Percentiles rank a stretch among this genome's conserved stretches.
Evolutionary conservation across 2,113 vertebrate species (phyloP).

Genomic region (Drymodes brunneopygia): DNA sequence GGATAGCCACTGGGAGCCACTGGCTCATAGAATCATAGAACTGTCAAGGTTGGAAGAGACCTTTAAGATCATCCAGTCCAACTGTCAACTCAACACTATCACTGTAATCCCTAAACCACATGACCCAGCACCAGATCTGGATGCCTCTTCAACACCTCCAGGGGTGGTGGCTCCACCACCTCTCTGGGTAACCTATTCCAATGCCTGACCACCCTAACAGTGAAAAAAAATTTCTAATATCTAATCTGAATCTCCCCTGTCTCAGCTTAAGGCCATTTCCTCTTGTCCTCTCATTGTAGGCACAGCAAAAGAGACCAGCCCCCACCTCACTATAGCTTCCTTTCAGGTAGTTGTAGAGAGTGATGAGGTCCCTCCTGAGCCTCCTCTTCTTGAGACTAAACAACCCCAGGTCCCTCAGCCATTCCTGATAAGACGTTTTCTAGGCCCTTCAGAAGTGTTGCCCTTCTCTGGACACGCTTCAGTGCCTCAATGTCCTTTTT

Average conservation of each 20-base stretch:
- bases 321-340: neutral
- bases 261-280: neutral
- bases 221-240: too few species aligned
- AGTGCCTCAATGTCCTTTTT: too few species aligned
- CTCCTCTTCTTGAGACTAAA: neutral
- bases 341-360: neutral
- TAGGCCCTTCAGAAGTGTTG: too few species aligned
- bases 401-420: too few species aligned
- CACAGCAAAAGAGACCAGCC: neutral
- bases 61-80: neutral
- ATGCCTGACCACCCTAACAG: neutral
- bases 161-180: neutral
- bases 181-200: neutral
- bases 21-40: neutral
- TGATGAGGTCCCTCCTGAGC: neutral
- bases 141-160: neutral
- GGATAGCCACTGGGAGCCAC: neutral
- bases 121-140: neutral
- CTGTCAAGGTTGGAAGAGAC: neutral
- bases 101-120: neutral
- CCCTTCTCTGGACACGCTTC: too few species aligned
- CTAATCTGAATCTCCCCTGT: neutral
- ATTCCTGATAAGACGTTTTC: too few species aligned
- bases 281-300: neutral
- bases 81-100: neutral